Evolutionary conservation across 2,113 vertebrate genomes (phyloP), one percentile per base, ranked within the genome.

Genomic region (Sinocyclocheilus anophthalmus): DNA sequence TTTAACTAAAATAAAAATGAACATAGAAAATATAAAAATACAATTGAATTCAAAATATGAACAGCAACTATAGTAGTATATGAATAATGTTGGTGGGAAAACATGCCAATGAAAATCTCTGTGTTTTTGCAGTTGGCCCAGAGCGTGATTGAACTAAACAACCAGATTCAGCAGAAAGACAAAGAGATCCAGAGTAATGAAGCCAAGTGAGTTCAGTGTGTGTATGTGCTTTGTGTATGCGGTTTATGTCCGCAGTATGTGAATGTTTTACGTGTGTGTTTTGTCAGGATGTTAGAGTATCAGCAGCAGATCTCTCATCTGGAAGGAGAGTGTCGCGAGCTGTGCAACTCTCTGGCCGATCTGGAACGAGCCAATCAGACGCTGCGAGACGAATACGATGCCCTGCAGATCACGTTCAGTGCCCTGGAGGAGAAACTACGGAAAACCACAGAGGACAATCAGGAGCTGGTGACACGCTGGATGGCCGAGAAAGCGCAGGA

Each of bases 401-500:
- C 98, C 63, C 95, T 99, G 87, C 98, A 99, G 95, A 99, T 99
- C 92, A 98, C 98, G 18, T 99, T 99, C 88, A 96, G 94, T 0
- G 97, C 98, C 26, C 92, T 99, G 90, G 98, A 99, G 94, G 98
- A 97, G 91, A 99, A 99, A 67, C 94, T 99, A 65, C 95, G 98
- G 86, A 97, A 96, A 73, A 99, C 98, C 14, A 95, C 96, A 0
- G 97, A 99, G 78, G 98, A 99, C 92, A 99, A 99, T 94, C 97
- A 97, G 94, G 98, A 99, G 91, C 94, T 99, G 81, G 97, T 99
- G 79, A 96, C 97, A 0, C 96, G 98, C 7, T 99, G 98, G 98
- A 99, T 99, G 98, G 97, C 98, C 0, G 98, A 99, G 94, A 99
- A 99, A 77, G 97, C 98, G 13, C 97, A 98, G 92, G 98, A 99